A percentile compares a stretch with the other conserved stretches of the same genome.
Evolutionary conservation across 2,888 invertebrate species (phyloP).

Genomic region (Molorchus minor): DNA sequence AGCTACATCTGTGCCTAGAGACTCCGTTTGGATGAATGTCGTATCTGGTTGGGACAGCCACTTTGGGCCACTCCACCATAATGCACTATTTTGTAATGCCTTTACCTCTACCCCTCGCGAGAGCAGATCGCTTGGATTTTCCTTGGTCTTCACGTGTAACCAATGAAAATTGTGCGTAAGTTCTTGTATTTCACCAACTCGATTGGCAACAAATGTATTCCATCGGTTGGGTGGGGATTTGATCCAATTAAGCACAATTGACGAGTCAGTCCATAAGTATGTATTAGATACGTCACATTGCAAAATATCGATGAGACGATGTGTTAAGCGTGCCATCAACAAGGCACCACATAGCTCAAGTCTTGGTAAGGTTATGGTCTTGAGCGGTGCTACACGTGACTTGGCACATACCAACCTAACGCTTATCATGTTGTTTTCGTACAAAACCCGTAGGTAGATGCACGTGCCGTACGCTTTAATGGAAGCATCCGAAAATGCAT

Average conservation of each 20-base stretch:
- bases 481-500: constrained; percentile 1
- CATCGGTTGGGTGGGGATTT: neutral
- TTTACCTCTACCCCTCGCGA: neutral
- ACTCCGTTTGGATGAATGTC: neutral
- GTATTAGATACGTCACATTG: neutral
- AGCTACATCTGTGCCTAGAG: neutral
- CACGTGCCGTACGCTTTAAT: neutral
- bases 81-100: neutral
- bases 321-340: neutral
- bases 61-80: neutral
- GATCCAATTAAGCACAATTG: neutral
- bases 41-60: neutral
- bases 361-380: too few relatives aligned
- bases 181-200: constrained; percentile 9
- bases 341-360: constrained; percentile 9
- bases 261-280: constrained; percentile 1
- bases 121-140: neutral
- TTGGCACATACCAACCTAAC: neutral
- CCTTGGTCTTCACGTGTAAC: neutral
- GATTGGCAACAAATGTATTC: constrained; percentile 4
- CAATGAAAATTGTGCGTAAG: neutral
- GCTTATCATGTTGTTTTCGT: neutral
- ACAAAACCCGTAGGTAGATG: neutral
- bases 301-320: neutral
- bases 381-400: constrained; percentile 2